Evolutionary conservation across 2,888 invertebrate species (phyloP).

Genomic region (Macrosiphum euphorbiae): DNA sequence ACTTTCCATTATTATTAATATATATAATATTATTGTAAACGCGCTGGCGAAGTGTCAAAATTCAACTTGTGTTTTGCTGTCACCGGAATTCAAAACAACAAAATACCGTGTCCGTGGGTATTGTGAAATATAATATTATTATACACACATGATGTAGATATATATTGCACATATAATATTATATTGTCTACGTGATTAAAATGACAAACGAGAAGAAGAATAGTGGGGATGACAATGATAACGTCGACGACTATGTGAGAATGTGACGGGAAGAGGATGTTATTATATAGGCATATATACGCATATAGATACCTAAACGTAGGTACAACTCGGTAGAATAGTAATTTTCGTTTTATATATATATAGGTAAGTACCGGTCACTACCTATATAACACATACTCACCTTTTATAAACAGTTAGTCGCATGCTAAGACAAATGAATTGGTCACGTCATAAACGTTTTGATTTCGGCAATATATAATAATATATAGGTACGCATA

Average conservation of each 20-base stretch:
- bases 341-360: not conserved
- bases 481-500: no score
- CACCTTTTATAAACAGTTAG: not conserved
- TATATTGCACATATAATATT: not conserved
- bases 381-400: not conserved
- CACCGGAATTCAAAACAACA: slow-evolving; percentile 45
- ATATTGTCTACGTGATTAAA: slow-evolving; percentile 56
- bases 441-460: slow-evolving; percentile 12
- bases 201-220: not conserved
- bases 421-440: not conserved
- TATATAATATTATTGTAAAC: not conserved
- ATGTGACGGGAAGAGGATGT: slow-evolving; percentile 54
- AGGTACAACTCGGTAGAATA: not conserved
- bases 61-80: slow-evolving; percentile 33
- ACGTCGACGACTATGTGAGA: not conserved
- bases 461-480: not conserved
- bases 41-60: slow-evolving; percentile 56
- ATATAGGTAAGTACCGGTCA: not conserved
- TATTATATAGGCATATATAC: not conserved
- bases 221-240: slow-evolving; percentile 52
- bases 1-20: slow-evolving; percentile 15
- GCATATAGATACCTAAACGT: not conserved
- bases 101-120: slow-evolving; percentile 46
- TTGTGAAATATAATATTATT: slow-evolving; percentile 38
- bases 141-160: not conserved